Conservation (phyloP, 2,888 invertebrate species). For the Leistus spinibarbis region DNA sequence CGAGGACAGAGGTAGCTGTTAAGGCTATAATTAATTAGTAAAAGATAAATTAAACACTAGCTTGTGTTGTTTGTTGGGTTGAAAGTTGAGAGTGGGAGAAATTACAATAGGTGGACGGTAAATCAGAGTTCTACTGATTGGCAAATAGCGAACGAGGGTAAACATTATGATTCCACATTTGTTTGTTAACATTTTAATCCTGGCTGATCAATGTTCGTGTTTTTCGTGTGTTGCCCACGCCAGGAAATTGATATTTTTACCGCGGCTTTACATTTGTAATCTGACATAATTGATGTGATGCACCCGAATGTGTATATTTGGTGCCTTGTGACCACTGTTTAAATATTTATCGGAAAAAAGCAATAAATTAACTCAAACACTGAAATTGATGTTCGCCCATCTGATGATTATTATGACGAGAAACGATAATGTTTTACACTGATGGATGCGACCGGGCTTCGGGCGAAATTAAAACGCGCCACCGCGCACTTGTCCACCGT, state of each 20-base stretch:
- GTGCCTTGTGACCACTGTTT: conserved; percentile 11
- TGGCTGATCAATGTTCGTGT: background rate
- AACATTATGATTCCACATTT: background rate
- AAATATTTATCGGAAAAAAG: conserved; percentile 36
- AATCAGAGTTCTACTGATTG: too few species aligned
- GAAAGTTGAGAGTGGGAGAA: too few species aligned
- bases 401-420: conserved; percentile 34
- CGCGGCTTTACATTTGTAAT: conserved; percentile 38
- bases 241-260: conserved; percentile 35
- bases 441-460: background rate
- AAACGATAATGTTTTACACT: conserved; percentile 17
- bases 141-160: background rate
- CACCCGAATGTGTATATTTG: conserved; percentile 1
- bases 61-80: too few species aligned
- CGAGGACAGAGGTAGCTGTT: too few species aligned
- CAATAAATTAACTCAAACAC: conserved; percentile 26
- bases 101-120: too few species aligned
- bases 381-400: conserved; percentile 31
- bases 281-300: conserved; percentile 34
- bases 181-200: conserved; percentile 2
- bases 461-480: background rate
- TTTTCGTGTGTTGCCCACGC: background rate
- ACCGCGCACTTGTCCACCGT: background rate
- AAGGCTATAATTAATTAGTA: too few species aligned
- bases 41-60: too few species aligned